Percentiles rank a stretch among this genome's conserved stretches.
These are phyloP conservation scores for Notoglanidium macrostoma DNA, from an alignment of 2,797 vertebrate species.

Conservation along the genomic window DNA sequence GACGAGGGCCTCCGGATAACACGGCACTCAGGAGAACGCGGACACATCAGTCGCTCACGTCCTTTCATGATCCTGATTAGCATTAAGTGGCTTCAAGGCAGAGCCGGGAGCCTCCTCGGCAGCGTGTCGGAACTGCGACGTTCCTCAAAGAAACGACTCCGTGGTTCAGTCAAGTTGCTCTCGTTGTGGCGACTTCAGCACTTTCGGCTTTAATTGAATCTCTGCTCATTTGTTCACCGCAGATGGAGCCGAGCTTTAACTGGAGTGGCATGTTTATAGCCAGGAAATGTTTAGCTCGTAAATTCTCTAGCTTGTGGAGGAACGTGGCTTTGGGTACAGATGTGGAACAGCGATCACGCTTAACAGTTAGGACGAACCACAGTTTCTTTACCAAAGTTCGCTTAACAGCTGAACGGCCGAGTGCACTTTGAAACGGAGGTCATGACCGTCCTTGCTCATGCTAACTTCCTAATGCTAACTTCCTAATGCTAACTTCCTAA, in stretches of 20 bases:
- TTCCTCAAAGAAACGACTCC: background rate
- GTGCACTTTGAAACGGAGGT: too few species aligned
- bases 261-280: conserved; percentile 49
- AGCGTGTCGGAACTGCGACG: background rate
- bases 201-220: conserved; percentile 51
- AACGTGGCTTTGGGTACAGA: background rate
- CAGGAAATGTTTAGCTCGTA: conserved; percentile 46
- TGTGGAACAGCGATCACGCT: background rate
- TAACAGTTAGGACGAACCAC: background rate
- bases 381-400: background rate
- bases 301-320: background rate
- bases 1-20: conserved; percentile 12
- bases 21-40: conserved; percentile 25
- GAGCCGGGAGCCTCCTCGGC: background rate
- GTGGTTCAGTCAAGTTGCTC: conserved; percentile 2
- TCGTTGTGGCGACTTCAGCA: conserved; percentile 36
- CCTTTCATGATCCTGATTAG: conserved; percentile 38
- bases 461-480: too few species aligned
- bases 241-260: conserved; percentile 51
- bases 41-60: conserved; percentile 48
- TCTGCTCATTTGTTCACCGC: conserved; percentile 48
- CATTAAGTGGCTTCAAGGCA: conserved; percentile 35
- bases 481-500: too few species aligned
- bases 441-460: too few species aligned
- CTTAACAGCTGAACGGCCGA: background rate